Conservation (phyloP, 2,113 vertebrate species). For the Manacus vitellinus region DNA sequence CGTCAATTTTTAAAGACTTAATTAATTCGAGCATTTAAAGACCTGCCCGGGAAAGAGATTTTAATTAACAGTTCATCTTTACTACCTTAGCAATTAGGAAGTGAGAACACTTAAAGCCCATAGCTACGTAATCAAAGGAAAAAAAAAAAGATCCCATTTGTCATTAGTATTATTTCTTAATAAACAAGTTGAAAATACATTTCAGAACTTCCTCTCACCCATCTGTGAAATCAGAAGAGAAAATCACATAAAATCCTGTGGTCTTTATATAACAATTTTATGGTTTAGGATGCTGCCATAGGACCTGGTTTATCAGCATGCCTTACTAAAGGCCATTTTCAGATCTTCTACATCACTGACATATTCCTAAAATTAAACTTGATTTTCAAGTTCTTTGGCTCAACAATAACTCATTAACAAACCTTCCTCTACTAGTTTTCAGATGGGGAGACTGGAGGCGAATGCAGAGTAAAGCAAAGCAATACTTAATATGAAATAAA, state of each 20-base stretch:
- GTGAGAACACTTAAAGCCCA: slow-evolving; percentile 29
- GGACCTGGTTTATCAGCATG: not conserved
- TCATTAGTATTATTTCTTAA: slow-evolving; percentile 4
- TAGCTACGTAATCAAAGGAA: not conserved
- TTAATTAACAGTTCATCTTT: slow-evolving; percentile 49
- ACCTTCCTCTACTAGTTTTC: not conserved
- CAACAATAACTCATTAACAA: not conserved
- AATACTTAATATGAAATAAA: not conserved
- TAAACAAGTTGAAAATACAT: not conserved
- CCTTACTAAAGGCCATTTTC: not conserved
- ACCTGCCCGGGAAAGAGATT: not conserved
- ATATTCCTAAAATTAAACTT: not conserved
- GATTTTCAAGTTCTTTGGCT: not conserved
- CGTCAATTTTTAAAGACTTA: slow-evolving; percentile 48
- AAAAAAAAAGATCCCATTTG: slow-evolving; percentile 1
- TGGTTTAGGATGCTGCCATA: not conserved
- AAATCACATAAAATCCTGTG: not conserved
- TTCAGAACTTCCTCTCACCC: not conserved
- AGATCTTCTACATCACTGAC: not conserved
- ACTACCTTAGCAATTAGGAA: slow-evolving; percentile 56
- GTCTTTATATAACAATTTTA: not conserved
- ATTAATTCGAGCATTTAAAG: slow-evolving; percentile 30
- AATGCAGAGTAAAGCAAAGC: not conserved
- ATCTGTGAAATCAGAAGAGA: not conserved
- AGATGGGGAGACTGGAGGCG: not conserved